Conservation (phyloP, 1,140 invertebrate genomes). For the Drosophila leontia region DNA sequence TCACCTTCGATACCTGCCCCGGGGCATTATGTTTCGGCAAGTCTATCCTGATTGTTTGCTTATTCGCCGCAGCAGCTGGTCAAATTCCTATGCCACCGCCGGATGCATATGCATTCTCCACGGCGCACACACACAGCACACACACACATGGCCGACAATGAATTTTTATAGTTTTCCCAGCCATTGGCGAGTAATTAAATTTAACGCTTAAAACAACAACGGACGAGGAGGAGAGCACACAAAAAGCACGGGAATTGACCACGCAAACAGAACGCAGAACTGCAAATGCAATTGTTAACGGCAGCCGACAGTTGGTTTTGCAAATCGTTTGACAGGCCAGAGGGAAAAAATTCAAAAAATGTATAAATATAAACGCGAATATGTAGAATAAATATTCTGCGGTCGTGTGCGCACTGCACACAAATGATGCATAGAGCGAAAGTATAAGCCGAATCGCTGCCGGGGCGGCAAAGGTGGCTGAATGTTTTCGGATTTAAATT, state of each 20-base stretch:
- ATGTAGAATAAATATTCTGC: conserved; percentile 65
- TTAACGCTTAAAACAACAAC: conserved; percentile 79
- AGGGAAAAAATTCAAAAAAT: conserved; percentile 56
- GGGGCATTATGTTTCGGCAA: conserved; percentile 17
- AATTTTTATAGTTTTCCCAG: conserved; percentile 54
- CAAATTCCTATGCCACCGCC: conserved; percentile 57
- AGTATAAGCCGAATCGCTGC: conserved; percentile 14
- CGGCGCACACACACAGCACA: conserved; percentile 3
- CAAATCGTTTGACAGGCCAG: conserved; percentile 76
- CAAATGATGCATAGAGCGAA: conserved; percentile 51
- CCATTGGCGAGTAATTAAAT: conserved; percentile 78
- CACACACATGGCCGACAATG: conserved; percentile 18
- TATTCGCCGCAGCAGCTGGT: conserved; percentile 61
- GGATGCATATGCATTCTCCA: conserved; percentile 30
- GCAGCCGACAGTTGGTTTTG: conserved; percentile 72
- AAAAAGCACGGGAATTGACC: conserved; percentile 47
- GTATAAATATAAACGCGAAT: conserved; percentile 47
- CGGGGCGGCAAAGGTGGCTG: conserved; percentile 9
- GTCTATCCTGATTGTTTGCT: conserved; percentile 51
- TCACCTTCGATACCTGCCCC: conserved; percentile 2
- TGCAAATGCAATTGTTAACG: conserved; percentile 75
- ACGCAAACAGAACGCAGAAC: conserved; percentile 67
- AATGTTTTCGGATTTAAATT: conserved; percentile 58
- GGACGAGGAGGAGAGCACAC: conserved; percentile 14
- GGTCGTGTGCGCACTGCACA: conserved; percentile 52